Evolutionary conservation across 2,797 vertebrate species (phyloP).

Genomic region (Lepilemur ruficaudatus): DNA sequence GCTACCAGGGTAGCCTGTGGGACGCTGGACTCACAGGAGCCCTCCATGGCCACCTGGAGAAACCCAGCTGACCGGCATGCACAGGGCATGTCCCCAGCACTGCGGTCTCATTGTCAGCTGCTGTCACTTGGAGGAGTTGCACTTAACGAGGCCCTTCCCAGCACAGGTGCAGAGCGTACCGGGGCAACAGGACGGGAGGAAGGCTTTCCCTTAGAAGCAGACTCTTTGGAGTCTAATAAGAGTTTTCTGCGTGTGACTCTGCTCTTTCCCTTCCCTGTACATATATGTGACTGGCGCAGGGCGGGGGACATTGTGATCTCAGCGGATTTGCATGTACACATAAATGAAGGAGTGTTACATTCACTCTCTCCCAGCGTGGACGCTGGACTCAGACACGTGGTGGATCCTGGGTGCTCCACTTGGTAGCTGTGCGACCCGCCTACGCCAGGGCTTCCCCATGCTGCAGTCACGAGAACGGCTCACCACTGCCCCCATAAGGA

Average conservation of each 20-base stretch:
- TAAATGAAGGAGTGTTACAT: fast-evolving
- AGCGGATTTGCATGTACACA: fast-evolving
- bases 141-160: background rate
- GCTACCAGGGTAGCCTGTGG: background rate
- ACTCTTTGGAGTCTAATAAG: background rate
- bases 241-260: background rate
- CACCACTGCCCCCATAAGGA: too few species aligned
- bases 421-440: fast-evolving
- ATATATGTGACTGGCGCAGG: fast-evolving
- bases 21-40: background rate
- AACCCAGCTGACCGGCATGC: background rate
- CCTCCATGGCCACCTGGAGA: background rate
- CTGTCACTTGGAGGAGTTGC: background rate
- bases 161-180: fast-evolving
- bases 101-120: background rate
- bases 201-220: background rate
- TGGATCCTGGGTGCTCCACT: fast-evolving
- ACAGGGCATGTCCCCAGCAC: background rate
- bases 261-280: background rate
- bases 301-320: too few species aligned
- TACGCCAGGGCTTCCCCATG: background rate
- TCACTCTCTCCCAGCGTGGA: fast-evolving
- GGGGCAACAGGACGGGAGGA: fast-evolving
- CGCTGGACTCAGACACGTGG: background rate
- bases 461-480: fast-evolving